Evolutionary conservation across 2,113 vertebrate genomes (phyloP).

Genomic region (Macrotus californicus): DNA sequence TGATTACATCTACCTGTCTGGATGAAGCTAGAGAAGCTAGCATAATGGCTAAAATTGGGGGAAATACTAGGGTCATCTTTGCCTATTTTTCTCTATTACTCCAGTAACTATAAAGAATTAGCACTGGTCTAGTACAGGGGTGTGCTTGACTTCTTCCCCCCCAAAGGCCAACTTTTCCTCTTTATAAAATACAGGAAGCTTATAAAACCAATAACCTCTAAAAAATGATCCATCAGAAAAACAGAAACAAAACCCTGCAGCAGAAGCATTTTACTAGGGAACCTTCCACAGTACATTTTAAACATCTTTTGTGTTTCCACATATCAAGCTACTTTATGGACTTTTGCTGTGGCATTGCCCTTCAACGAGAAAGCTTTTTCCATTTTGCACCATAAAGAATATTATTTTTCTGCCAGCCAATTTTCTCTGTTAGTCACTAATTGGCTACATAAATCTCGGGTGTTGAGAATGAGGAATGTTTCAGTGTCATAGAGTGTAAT

Average conservation of each 20-base stretch:
- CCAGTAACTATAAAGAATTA: constrained; percentile 72
- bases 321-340: constrained; percentile 91
- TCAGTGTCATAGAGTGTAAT: constrained; percentile 99
- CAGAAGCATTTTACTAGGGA: constrained; percentile 75
- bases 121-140: constrained; percentile 56
- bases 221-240: constrained; percentile 71
- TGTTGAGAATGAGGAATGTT: constrained; percentile 99
- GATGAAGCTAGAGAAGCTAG: constrained; percentile 62
- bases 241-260: constrained; percentile 66
- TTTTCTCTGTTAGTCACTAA: constrained; percentile 99
- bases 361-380: constrained; percentile 88
- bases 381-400: constrained; percentile 96
- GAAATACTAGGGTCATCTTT: constrained; percentile 16
- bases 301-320: constrained; percentile 83
- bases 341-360: constrained; percentile 87
- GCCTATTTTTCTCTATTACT: constrained; percentile 69
- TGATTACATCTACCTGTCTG: constrained; percentile 74
- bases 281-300: constrained; percentile 71
- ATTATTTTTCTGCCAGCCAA: constrained; percentile 99
- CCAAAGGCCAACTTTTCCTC: constrained; percentile 73
- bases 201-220: constrained; percentile 82
- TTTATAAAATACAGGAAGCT: constrained; percentile 74
- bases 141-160: constrained; percentile 72
- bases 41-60: constrained; percentile 49
- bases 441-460: constrained; percentile 99